Conservation (phyloP, 2,888 invertebrate species). For the Cheilosia urbana region DNA sequence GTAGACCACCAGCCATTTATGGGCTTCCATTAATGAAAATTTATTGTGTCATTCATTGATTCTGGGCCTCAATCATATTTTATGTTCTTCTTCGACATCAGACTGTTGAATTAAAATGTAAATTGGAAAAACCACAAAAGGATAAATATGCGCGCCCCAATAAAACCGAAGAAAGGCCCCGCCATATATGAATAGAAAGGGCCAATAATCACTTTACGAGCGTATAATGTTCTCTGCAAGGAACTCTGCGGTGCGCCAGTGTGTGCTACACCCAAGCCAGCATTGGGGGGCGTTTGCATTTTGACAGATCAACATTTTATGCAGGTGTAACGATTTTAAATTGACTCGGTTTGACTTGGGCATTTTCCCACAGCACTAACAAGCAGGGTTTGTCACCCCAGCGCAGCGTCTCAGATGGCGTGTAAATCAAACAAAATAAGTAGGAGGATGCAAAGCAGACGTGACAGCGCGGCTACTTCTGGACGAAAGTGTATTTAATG, state of each 20-base stretch:
- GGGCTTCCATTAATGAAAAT: constrained; percentile 66
- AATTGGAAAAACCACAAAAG: constrained; percentile 67
- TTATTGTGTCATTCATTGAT: constrained; percentile 71
- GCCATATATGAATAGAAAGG: constrained; percentile 58
- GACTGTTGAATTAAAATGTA: constrained; percentile 66
- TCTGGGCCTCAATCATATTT: constrained; percentile 62
- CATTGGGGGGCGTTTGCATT: constrained; percentile 48
- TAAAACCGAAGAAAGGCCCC: constrained; percentile 48
- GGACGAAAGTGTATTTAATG: constrained; percentile 27
- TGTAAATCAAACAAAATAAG: constrained; percentile 4
- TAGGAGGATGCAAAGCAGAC: constrained; percentile 55
- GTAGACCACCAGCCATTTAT: constrained; percentile 61
- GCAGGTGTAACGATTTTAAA: constrained; percentile 23
- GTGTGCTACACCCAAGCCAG: constrained; percentile 14
- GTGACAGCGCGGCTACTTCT: constrained; percentile 21
- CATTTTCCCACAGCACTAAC: constrained; percentile 38
- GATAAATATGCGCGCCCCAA: constrained; percentile 63
- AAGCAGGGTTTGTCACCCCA: constrained; percentile 28
- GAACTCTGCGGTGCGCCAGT: constrained; percentile 13
- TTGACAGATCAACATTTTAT: constrained; percentile 25
- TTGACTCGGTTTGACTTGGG: neutral
- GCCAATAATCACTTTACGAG: constrained; percentile 59
- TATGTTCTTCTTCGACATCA: constrained; percentile 38
- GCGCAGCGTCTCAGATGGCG: neutral
- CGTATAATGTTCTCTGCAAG: constrained; percentile 12